Conservation (phyloP, 2,113 vertebrate species). For the Vanacampus margaritifer region DNA sequence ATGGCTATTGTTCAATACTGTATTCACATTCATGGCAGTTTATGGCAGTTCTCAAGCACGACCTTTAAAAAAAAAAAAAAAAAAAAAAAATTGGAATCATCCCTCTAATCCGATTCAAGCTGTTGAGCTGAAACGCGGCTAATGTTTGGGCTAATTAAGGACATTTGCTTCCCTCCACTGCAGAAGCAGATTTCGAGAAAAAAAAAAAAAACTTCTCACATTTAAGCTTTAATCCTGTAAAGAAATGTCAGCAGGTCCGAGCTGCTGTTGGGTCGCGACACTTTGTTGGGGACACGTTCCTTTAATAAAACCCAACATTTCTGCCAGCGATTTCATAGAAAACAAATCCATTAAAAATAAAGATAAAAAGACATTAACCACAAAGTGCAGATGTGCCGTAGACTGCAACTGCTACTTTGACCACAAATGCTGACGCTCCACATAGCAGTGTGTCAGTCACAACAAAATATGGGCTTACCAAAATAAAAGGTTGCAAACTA, state of each 20-base stretch:
- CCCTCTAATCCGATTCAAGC: constrained; percentile 24
- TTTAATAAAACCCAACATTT: background rate
- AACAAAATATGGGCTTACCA: background rate
- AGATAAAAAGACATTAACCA: background rate
- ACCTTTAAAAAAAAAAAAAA: no score
- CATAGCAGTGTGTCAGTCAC: background rate
- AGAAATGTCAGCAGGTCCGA: constrained; percentile 13
- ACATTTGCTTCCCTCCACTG: constrained; percentile 23
- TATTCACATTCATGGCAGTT: background rate
- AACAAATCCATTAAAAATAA: no score
- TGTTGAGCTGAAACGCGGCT: constrained; percentile 42
- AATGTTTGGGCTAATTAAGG: constrained; percentile 58
- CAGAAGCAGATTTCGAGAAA: constrained; percentile 26
- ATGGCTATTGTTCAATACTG: constrained; percentile 23
- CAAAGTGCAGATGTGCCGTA: constrained; percentile 30
- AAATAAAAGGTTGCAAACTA: no score
- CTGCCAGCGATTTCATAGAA: background rate
- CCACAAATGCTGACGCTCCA: constrained; percentile 6
- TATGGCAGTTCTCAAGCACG: background rate
- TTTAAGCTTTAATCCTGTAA: constrained; percentile 16
- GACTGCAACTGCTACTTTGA: constrained; percentile 28
- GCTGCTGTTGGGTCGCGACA: constrained; percentile 5
- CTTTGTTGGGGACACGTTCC: background rate
- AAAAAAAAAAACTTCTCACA: constrained; percentile 35
- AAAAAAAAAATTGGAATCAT: no score